Percentiles rank a stretch among this genome's conserved stretches.
These are phyloP conservation scores for Hybos culiciformis DNA, from an alignment of 2,888 invertebrate genomes.

Conservation along the genomic window DNA sequence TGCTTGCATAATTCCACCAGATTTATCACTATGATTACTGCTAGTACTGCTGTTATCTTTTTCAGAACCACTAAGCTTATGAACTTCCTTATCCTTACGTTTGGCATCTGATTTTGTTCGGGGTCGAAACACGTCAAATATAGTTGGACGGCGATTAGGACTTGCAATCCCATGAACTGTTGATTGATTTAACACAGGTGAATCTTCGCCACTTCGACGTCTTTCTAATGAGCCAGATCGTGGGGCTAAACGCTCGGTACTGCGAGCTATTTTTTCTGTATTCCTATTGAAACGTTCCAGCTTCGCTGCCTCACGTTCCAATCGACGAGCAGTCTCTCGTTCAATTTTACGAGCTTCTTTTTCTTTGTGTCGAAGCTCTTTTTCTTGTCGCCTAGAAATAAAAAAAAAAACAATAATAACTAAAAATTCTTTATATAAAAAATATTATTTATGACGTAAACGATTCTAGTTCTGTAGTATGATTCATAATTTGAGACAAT, in stretches of 20 bases:
- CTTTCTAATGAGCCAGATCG: slow-evolving; percentile 35
- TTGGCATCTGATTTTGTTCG: slow-evolving; percentile 62
- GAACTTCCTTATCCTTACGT: slow-evolving; percentile 21
- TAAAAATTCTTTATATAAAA: neutral
- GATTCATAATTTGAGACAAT: no score
- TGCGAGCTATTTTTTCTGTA: slow-evolving; percentile 34
- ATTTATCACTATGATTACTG: slow-evolving; percentile 25
- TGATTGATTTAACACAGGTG: slow-evolving; percentile 35
- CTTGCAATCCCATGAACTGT: slow-evolving; percentile 43
- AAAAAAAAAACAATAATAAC: neutral
- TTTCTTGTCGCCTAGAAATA: slow-evolving; percentile 30
- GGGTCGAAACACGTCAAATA: slow-evolving; percentile 69
- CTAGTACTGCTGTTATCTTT: slow-evolving; percentile 27
- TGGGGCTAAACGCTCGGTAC: slow-evolving; percentile 31
- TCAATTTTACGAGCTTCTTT: slow-evolving; percentile 34
- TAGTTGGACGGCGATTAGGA: slow-evolving; percentile 55
- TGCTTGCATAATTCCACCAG: slow-evolving; percentile 56
- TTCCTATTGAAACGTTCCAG: slow-evolving; percentile 34
- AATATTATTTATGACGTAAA: no score
- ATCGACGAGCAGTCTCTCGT: slow-evolving; percentile 32
- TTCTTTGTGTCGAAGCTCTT: slow-evolving; percentile 31
- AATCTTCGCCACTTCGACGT: slow-evolving; percentile 34
- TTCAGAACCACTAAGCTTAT: slow-evolving; percentile 19
- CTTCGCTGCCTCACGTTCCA: slow-evolving; percentile 34
- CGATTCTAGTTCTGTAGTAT: no score